Conservation (phyloP, 1,140 invertebrate species). For the Caenorhabditis briggsae region DNA sequence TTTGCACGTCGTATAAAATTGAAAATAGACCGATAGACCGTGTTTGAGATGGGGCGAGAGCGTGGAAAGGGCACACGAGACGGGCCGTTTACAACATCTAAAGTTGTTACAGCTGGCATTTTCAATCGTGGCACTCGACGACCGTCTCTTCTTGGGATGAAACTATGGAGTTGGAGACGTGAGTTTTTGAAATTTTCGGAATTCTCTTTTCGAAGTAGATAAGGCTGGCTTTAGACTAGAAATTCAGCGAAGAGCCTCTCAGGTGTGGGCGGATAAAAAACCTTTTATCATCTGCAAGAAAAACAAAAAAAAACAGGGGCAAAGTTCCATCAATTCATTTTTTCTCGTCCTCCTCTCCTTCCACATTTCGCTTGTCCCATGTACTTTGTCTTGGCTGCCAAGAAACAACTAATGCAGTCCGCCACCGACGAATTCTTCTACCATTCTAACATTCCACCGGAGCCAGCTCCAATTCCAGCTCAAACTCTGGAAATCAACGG, state of each 20-base stretch:
- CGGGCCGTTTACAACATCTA: slow-evolving; percentile 9
- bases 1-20: slow-evolving; percentile 27
- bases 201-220: too few relatives aligned
- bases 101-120: slow-evolving; percentile 49
- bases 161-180: slow-evolving; percentile 29
- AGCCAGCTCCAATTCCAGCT: background rate
- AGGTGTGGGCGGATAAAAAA: too few relatives aligned
- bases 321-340: too few relatives aligned
- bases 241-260: too few relatives aligned
- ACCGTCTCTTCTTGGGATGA: slow-evolving; percentile 11
- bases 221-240: too few relatives aligned
- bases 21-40: background rate
- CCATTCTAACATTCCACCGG: background rate
- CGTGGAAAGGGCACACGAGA: slow-evolving; percentile 25
- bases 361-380: background rate
- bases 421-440: slow-evolving; percentile 12
- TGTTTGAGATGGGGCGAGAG: background rate
- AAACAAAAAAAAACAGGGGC: too few relatives aligned
- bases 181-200: background rate
- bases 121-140: slow-evolving; percentile 4
- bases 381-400: background rate
- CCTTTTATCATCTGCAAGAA: too few relatives aligned
- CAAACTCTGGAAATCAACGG: slow-evolving; percentile 34
- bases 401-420: background rate
- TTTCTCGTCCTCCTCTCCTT: background rate